Evolutionary conservation across 2,888 invertebrate species (phyloP).

Genomic region (Nymphalis urticae): DNA sequence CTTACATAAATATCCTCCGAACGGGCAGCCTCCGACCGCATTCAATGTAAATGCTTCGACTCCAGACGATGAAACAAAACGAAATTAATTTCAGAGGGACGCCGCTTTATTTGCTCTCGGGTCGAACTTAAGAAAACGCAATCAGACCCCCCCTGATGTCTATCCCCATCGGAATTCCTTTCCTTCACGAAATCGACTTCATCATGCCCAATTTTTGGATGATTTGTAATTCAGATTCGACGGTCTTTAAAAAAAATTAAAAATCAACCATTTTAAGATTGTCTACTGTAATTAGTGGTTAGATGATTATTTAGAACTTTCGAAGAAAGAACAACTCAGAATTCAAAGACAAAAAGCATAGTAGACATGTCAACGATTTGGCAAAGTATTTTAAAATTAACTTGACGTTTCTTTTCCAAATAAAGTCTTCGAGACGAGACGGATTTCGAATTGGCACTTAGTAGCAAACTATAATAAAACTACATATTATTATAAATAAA

Average conservation of each 20-base stretch:
- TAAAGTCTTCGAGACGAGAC: slow-evolving; percentile 51
- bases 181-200: slow-evolving; percentile 61
- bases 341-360: slow-evolving; percentile 41
- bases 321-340: slow-evolving; percentile 3
- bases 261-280: slow-evolving; percentile 5
- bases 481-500: too few relatives aligned
- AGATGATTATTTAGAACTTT: slow-evolving; percentile 6
- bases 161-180: slow-evolving; percentile 66
- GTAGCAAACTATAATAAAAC: background rate
- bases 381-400: slow-evolving; percentile 47
- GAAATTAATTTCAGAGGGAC: slow-evolving; percentile 79
- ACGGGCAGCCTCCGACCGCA: slow-evolving; percentile 76
- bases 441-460: slow-evolving; percentile 43
- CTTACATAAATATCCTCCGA: slow-evolving; percentile 78
- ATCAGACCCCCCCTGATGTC: slow-evolving; percentile 75
- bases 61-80: slow-evolving; percentile 80
- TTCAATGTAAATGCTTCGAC: slow-evolving; percentile 79
- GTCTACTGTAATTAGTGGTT: slow-evolving; percentile 6
- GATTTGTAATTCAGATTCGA: slow-evolving; percentile 65
- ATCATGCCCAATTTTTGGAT: slow-evolving; percentile 63
- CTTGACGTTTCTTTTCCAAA: slow-evolving; percentile 44
- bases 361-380: slow-evolving; percentile 17
- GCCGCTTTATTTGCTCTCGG: slow-evolving; percentile 72
- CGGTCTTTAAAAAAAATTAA: slow-evolving; percentile 53
- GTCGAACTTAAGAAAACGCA: slow-evolving; percentile 55